phyloP scores from a whole-genome alignment of 1,140 invertebrate species.

The Diuraphis noxia region DNA sequence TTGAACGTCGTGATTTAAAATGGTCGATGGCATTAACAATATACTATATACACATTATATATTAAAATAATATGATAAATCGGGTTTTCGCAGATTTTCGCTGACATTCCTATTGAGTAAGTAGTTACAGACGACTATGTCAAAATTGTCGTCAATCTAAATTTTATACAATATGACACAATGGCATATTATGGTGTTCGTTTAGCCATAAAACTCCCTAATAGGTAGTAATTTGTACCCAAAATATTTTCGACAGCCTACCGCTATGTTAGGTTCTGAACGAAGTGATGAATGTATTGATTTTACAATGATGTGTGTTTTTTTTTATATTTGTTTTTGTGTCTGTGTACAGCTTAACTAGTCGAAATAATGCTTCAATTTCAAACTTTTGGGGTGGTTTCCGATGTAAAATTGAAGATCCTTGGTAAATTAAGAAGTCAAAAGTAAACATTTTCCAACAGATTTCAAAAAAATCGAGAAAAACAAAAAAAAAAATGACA shows the following conservation, averaged over 20 bases:
- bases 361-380: no score
- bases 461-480: no score
- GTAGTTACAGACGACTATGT: neutral
- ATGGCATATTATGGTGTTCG: neutral
- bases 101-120: neutral
- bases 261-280: no score
- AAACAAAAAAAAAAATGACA: no score
- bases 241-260: no score
- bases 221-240: neutral
- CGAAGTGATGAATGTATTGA: no score
- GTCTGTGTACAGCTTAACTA: no score
- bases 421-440: no score
- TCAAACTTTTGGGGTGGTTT: no score
- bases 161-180: neutral
- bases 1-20: neutral
- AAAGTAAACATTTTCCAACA: no score
- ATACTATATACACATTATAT: neutral
- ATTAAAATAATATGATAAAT: neutral
- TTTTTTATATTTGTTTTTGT: neutral
- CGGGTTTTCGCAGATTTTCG: neutral
- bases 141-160: neutral
- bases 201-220: neutral
- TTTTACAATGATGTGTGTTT: no score
- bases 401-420: no score
- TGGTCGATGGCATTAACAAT: neutral